Conservation (phyloP, 2,888 invertebrate species). For the Lamproptera curius region DNA sequence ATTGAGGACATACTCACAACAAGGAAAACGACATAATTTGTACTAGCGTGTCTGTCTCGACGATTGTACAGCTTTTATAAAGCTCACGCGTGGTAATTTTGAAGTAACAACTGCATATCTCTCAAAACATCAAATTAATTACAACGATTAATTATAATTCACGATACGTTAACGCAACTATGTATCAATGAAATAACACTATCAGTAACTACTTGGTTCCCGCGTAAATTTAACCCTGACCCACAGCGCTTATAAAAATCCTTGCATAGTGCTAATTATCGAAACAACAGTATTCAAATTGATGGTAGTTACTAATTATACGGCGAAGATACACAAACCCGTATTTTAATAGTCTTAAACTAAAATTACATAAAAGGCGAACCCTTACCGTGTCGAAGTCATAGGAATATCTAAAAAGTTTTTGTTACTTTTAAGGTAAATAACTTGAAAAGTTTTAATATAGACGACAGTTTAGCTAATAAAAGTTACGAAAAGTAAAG, state of each 20-base stretch:
- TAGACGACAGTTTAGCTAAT: no score
- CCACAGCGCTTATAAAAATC: slow-evolving; percentile 31
- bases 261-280: slow-evolving; percentile 8
- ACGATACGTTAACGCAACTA: slow-evolving; percentile 41
- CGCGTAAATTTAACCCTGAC: slow-evolving; percentile 53
- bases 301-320: slow-evolving; percentile 3
- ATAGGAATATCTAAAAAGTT: no score
- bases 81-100: slow-evolving; percentile 20
- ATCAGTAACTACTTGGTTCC: slow-evolving; percentile 50
- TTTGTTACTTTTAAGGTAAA: no score
- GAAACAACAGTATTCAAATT: slow-evolving; percentile 10
- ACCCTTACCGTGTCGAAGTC: no score
- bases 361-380: no score
- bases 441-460: no score
- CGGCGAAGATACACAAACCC: no score
- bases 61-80: slow-evolving; percentile 11
- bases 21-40: slow-evolving; percentile 12
- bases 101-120: not conserved
- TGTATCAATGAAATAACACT: slow-evolving; percentile 31
- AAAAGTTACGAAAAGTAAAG: no score
- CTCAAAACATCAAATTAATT: not conserved
- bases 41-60: slow-evolving; percentile 6
- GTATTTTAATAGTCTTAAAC: no score
- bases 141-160: slow-evolving; percentile 28
- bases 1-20: slow-evolving; percentile 19